Base-by-base conservation (phyloP, 2,888 invertebrate genomes). In the Cheilosia grossa region DNA sequence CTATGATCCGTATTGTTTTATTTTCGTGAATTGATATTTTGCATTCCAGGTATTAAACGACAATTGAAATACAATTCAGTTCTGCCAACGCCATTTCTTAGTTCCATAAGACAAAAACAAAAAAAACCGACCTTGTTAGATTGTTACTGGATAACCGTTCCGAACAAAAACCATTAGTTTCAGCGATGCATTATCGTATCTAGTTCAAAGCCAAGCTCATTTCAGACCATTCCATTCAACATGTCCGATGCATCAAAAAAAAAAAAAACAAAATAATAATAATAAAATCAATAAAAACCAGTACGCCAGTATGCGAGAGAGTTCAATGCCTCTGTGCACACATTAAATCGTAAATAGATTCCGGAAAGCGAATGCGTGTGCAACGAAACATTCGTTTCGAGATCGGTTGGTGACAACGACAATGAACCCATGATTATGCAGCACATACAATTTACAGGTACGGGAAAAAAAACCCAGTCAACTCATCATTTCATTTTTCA, bases 241-340 rank as follows among this genome's bases (percentile, higher is more conserved):
- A 54, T 54, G 10, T 17, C 17, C 1, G 30, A 54, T 54, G 54
- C 27, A 7, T 54, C 9, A 33, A 40, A 6, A 40, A 40, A 15
- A 7, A 33, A 37, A 21, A 15, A 33, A 19, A n/a, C n/a, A 56
- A 30, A 33, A 15, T 9, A 27, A 27, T 6, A 5, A 27, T 10
- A 13, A 37, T 13, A 37, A n/a, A 56, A 56, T 5, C 21, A 33
- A 69, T 47, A 44, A 21, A n/a, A 44, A 19, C 15, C 17, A 27
- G 13, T 37, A 44, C 3, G 27, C 27, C n/a, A n/a, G n/a, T 66
- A 42, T 56, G 44, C 56, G 33, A 30, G 17, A 15, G 44, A 58
- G 58, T 70, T 70, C 69, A 70, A 70, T 70, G 69, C 24, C 58
- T 70, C 33, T 17, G 24, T 24, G n/a, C n/a, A 58, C 44, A 37